phyloP scores from a whole-genome alignment of 2,113 vertebrate genomes.

The Xenopus borealis region DNA sequence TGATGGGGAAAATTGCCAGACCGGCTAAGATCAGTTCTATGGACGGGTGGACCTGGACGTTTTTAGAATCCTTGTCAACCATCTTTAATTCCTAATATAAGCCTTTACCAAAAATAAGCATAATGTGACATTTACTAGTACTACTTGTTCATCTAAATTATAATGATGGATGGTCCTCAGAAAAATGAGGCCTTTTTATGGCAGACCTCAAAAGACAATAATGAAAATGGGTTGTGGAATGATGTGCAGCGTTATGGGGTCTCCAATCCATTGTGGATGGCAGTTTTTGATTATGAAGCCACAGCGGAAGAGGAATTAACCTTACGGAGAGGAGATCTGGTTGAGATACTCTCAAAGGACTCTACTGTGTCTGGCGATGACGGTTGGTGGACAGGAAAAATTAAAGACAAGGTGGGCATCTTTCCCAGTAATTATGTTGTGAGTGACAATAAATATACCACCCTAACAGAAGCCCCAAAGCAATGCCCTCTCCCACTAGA shows the following conservation, averaged over 20 bases:
- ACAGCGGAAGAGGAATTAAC: constrained; percentile 84
- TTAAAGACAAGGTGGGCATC: constrained; percentile 84
- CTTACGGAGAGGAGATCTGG: constrained; percentile 76
- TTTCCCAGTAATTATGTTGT: constrained; percentile 88
- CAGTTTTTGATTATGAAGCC: constrained; percentile 87
- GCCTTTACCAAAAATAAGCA: background rate
- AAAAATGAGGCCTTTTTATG: constrained; percentile 26
- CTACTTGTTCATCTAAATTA: background rate
- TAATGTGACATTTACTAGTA: background rate
- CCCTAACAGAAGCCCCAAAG: constrained; percentile 57
- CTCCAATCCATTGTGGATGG: constrained; percentile 77
- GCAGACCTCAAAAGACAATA: constrained; percentile 28
- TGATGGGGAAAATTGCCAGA: constrained; percentile 9
- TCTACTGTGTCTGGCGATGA: constrained; percentile 86
- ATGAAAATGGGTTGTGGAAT: constrained; percentile 72
- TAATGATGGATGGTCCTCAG: constrained; percentile 18
- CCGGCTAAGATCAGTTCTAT: background rate
- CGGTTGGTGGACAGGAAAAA: constrained; percentile 89
- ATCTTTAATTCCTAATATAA: background rate
- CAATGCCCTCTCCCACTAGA: constrained; percentile 68
- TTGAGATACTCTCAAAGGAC: constrained; percentile 87
- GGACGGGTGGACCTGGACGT: constrained; percentile 20
- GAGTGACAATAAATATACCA: constrained; percentile 62
- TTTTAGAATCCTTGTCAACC: background rate
- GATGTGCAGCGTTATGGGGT: constrained; percentile 30